A percentile compares a stretch with the other conserved stretches of the same genome.
Evolutionary conservation across 2,888 invertebrate genomes (phyloP).

Genomic region (Lithophane leautieri): DNA sequence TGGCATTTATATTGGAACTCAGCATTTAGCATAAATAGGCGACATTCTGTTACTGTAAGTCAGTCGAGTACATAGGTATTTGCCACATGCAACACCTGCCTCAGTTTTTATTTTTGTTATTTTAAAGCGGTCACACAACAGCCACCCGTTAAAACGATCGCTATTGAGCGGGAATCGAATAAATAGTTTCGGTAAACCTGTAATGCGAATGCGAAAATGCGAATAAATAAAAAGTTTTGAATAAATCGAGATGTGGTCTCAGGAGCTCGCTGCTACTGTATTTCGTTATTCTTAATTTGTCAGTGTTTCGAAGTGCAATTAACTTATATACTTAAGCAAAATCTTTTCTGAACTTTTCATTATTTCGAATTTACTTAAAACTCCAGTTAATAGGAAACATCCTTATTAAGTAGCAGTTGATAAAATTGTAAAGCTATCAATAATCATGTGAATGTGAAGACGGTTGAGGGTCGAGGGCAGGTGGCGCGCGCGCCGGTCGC

Average conservation of each 20-base stretch:
- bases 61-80: constrained; percentile 53
- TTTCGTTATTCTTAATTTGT: neutral
- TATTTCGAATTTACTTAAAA: neutral
- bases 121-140: constrained; percentile 50
- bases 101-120: constrained; percentile 57
- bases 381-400: constrained; percentile 1
- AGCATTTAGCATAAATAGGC: constrained; percentile 46
- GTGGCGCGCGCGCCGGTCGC: constrained; percentile 56
- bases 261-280: constrained; percentile 2
- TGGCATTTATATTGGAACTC: constrained; percentile 11
- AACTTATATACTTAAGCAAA: neutral
- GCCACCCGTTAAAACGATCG: constrained; percentile 48
- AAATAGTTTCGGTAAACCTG: constrained; percentile 38
- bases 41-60: constrained; percentile 53
- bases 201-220: constrained; percentile 32
- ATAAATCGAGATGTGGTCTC: constrained; percentile 23
- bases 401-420: constrained; percentile 32
- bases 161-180: constrained; percentile 49
- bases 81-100: constrained; percentile 58
- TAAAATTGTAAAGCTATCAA: constrained; percentile 47
- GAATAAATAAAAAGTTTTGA: constrained; percentile 28
- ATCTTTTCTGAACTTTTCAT: neutral
- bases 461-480: constrained; percentile 60
- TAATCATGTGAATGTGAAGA: constrained; percentile 55
- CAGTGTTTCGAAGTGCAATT: neutral